Evolutionary conservation across 2,113 vertebrate genomes (phyloP).

Genomic region (Pimephales promelas): DNA sequence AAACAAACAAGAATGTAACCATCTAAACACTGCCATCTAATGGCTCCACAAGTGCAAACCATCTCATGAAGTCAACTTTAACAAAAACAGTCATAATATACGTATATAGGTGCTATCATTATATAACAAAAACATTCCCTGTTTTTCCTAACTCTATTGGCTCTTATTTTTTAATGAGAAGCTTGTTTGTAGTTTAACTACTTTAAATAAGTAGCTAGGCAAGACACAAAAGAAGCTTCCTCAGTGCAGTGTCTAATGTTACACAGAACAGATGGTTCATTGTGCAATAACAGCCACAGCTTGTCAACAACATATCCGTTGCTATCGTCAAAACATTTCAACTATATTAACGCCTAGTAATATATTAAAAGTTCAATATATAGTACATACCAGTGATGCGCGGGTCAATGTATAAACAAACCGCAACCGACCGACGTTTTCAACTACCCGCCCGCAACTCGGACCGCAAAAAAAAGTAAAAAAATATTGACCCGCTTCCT

Average conservation of each 20-base stretch:
- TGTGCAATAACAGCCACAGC: neutral
- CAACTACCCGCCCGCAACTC: no score
- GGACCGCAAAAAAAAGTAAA: no score
- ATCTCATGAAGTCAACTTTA: neutral
- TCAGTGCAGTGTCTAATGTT: neutral
- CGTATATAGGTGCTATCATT: no score
- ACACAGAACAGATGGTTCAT: constrained; percentile 9
- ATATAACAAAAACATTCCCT: no score
- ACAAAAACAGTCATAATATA: neutral
- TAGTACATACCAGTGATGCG: no score
- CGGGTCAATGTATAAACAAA: no score
- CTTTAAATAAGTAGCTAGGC: neutral
- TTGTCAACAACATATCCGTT: neutral
- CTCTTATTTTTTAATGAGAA: neutral
- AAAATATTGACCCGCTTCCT: no score
- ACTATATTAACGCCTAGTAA: no score
- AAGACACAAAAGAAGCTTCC: neutral
- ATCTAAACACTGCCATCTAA: constrained; percentile 28
- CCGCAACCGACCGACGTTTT: no score
- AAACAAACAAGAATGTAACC: neutral
- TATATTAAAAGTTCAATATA: no score
- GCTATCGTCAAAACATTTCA: no score
- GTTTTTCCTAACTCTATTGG: neutral
- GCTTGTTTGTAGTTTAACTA: neutral
- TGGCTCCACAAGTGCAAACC: neutral